Base-by-base conservation (phyloP, 2,797 vertebrate species). In the Ceryle rudis region DNA sequence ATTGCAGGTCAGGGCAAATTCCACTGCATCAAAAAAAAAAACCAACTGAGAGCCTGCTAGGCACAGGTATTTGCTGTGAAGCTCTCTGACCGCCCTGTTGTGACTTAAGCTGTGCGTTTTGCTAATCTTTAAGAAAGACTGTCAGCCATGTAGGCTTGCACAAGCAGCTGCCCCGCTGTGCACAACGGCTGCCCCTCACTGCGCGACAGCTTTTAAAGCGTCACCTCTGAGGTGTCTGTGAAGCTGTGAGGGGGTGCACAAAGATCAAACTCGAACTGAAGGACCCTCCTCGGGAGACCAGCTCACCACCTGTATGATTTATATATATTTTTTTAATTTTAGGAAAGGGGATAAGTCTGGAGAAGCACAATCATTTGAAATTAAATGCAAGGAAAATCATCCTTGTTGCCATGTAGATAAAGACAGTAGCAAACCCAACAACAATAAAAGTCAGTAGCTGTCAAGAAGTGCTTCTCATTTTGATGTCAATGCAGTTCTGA, bases 211-310 rank as follows among this genome's bases (percentile, higher is more conserved):
- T 37, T 49, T 23, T 6, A 3, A 20, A 44, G 7, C 5, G 4
- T 13, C 60, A 7, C 2, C 0, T 28, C 54, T 0, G 1, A 71
- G 81, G 9, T 1, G 10, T 5, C 66, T n/a, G 14, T 23, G 58
- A 29, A 5, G 33, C 44, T 11, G 41, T 8, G 54, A 49, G 55
- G 7, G 49, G 49, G 28, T 31, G 42, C 28, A 39, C 47, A 55
- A 11, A 49, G 37, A 33, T 21, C 37, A 4, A 26, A 14, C 17
- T 4, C 9, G 5, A 25, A 15, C 3, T 6, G 9, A 15, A 49
- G 25, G 16, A 20, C 47, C 12, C 17, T 61, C 17, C n/a, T 22
- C 31, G 15, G 41, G 44, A 42, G 60, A 10, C 15, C 35, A 67
- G 31, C 19, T 58, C 6, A 10, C 28, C 52, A 54, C 15, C 52